Base-by-base conservation (phyloP, 2,797 vertebrate species). In the Ctenopoma multispine region DNA sequence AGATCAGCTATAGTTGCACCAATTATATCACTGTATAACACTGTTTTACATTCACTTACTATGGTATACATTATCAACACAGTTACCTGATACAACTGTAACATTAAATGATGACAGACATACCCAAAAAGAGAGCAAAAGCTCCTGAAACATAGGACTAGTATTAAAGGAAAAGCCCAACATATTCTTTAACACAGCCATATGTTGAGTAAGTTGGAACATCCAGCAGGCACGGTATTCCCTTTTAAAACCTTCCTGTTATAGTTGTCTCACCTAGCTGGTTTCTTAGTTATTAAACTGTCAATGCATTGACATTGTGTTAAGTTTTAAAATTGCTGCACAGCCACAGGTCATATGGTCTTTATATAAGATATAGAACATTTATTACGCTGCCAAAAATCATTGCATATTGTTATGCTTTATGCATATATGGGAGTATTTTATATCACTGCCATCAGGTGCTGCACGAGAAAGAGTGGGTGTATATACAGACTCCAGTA, bases 221-320 rank as follows among this genome's bases (percentile, higher is more conserved):
- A 50, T 49, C 20, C 38, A 56, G 29, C 46, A 14, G 69, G 14
- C 4, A 24, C 24, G 2, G 24, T 44, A 60, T 65, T 50, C 12
- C 54, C 38, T 68, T 64, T 58, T 57, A 61, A 88, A 76, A 77
- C 75, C 67, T 71, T 71, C 77, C 77, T 57, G 63, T 65, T 75
- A 60, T 62, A 31, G 8, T 64, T 15, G 7, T 10, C 43, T 58
- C 49, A 50, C 69, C 18, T 9, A 13, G 78, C 50, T 63, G 68
- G 21, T 44, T 75, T 56, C 54, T 65, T 46, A 58, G 15, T 50
- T 18, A 6, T 71, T 31, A 69, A 11, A 31, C 23, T 53, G 59
- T 29, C 49, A 44, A 44, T 10, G 10, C 44, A 18, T 6, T 27
- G 29, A 56, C 43, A 1, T 7, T 20, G 38, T 44, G 63, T 27